These are phyloP conservation scores for Hypocryptadius cinnamomeus DNA, from an alignment of 2,113 vertebrate species.

Conservation along the genomic window DNA sequence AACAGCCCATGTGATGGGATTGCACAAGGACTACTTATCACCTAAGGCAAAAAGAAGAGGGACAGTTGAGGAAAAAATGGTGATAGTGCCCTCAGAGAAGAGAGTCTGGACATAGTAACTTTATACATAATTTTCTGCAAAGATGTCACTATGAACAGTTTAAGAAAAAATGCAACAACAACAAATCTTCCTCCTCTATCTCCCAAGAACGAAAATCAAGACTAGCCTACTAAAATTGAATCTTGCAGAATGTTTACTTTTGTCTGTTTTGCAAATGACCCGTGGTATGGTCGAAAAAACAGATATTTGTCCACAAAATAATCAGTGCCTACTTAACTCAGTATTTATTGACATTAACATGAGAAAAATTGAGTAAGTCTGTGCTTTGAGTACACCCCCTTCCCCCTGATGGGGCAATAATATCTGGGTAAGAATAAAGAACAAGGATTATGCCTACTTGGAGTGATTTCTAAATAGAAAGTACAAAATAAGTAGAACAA, in stretches of 20 bases:
- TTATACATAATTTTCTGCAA: not conserved
- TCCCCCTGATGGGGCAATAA: not conserved
- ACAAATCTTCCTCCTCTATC: not conserved
- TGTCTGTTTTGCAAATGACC: not conserved
- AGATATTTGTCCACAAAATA: not conserved
- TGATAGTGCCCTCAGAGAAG: not conserved
- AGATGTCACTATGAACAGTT: not conserved
- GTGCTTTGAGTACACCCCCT: not conserved
- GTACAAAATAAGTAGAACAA: not conserved
- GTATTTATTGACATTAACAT: not conserved
- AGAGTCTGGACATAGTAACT: not conserved
- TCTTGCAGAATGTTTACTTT: not conserved
- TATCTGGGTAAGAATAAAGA: not conserved
- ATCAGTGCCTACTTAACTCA: not conserved
- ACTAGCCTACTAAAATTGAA: not conserved
- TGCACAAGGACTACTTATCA: not conserved
- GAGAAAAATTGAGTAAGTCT: not conserved
- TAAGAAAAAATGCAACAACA: not conserved
- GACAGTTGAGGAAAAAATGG: not conserved
- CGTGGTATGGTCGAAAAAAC: not conserved
- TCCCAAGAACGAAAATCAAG: not conserved
- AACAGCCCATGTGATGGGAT: not conserved
- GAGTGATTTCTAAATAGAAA: not conserved
- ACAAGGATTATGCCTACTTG: not conserved
- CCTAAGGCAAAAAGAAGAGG: not conserved